Base-by-base conservation (phyloP, 2,797 vertebrate genomes). In the Apogon talboti region DNA sequence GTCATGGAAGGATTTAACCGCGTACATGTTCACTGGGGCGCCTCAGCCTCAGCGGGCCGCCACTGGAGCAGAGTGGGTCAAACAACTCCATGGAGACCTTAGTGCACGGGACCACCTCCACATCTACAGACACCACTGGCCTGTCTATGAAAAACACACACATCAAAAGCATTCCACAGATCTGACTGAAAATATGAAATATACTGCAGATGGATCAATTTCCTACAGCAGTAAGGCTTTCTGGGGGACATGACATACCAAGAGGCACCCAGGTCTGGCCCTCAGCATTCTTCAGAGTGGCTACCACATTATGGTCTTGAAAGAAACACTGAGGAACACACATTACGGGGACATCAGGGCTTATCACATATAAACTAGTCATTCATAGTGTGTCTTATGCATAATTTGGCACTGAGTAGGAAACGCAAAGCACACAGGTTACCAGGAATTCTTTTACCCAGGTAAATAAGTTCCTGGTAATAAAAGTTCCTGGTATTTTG, bases 21-120 rank as follows among this genome's bases (percentile, higher is more conserved):
- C 8, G 9, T 83, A 92, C 8, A 11, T 83, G 79, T 42, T 89
- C 91, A 48, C 77, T 76, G 51, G 82, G 21, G 21, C 21, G 21
- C 21, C 21, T 24, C 21, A 24, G 72, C 28, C 67, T 81, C 78
- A 91, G 30, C 7, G 30, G 13, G 51, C 90, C 74, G 30, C 87
- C 86, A 12, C 87, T 88, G 10, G 79, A 69, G 80, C 83, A 90
- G 61, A 92, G 66, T 10, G 91, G 89, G 76, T 92, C 90, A 78
- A 93, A 92, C 37, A 93, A 50, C 30, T 87, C 89, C 83, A 92
- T 81, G 65, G 91, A 90, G 78, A 91, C 63, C 40, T 79, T 56
- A 2, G 85, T 87, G 74, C 91, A 93, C 1, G 79, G 83, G 40
- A 89, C 84, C 8, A 52, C 41, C 67, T 93, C 85, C 51, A 87